These are phyloP conservation scores for Scrobipalpa costella DNA, from an alignment of 2,888 invertebrate species.

Conservation along the genomic window DNA sequence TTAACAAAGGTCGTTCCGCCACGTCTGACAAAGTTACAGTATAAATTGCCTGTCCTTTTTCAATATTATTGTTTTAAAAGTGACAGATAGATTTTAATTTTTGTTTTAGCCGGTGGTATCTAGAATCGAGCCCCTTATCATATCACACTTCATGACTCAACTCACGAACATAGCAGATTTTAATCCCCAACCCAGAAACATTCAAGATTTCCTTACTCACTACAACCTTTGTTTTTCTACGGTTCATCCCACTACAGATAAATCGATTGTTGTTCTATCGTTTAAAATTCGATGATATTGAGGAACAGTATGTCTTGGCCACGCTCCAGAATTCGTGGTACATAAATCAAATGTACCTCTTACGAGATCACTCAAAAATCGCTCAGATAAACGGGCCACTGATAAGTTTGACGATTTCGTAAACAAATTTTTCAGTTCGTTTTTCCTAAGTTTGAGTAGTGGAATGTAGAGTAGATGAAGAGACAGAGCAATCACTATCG, in stretches of 20 bases:
- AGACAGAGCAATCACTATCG: not conserved
- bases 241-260: slow-evolving; percentile 13
- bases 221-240: slow-evolving; percentile 3
- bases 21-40: too few species aligned
- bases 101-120: too few species aligned
- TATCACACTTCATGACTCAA: not conserved
- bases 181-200: slow-evolving; percentile 3
- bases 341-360: slow-evolving; percentile 50
- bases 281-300: slow-evolving; percentile 17
- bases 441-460: slow-evolving; percentile 37
- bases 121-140: too few species aligned
- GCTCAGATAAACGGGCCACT: slow-evolving; percentile 53
- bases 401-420: slow-evolving; percentile 61
- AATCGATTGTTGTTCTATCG: slow-evolving; percentile 28
- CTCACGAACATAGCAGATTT: not conserved
- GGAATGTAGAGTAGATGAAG: slow-evolving; percentile 1
- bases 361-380: slow-evolving; percentile 62
- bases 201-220: not conserved
- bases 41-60: too few species aligned
- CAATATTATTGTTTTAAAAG: too few species aligned
- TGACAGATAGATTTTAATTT: too few species aligned
- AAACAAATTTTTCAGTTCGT: slow-evolving; percentile 47
- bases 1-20: too few species aligned
- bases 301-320: slow-evolving; percentile 24
- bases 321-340: slow-evolving; percentile 26